phyloP scores from a whole-genome alignment of 2,888 invertebrate species.

The Disparrhopalites patrizii region DNA sequence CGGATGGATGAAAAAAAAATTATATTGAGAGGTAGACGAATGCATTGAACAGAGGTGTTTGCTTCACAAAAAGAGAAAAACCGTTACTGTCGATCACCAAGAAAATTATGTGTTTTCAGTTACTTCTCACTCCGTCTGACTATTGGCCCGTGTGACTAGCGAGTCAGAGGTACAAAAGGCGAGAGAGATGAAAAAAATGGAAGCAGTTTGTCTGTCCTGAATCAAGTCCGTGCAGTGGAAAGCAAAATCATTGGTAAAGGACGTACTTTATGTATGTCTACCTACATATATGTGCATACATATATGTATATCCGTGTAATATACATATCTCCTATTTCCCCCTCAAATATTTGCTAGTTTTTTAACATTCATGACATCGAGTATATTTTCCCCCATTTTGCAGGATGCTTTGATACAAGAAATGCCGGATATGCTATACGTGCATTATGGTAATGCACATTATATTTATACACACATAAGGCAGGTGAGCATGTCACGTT shows the following conservation, averaged over 20 bases:
- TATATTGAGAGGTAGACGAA: neutral
- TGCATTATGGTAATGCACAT: neutral
- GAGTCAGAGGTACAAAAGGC: neutral
- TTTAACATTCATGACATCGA: no score
- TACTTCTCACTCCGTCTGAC: neutral
- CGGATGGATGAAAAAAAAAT: neutral
- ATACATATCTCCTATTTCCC: neutral
- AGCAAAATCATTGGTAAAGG: constrained; percentile 11
- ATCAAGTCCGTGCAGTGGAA: neutral
- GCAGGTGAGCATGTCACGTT: constrained; percentile 1
- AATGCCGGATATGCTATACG: no score
- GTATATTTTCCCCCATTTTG: no score
- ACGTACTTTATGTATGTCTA: neutral
- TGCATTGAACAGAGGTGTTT: neutral
- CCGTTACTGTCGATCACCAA: neutral
- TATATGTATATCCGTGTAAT: neutral
- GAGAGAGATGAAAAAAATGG: neutral
- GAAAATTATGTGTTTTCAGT: constrained; percentile 20
- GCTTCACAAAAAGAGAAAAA: neutral
- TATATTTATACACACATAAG: neutral
- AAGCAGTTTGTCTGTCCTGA: neutral
- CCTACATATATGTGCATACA: neutral
- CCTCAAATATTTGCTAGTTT: no score
- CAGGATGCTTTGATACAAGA: no score
- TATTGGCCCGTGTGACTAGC: no score